Conservation (phyloP, 2,888 invertebrate genomes). For the Callyntrura sp. region DNA sequence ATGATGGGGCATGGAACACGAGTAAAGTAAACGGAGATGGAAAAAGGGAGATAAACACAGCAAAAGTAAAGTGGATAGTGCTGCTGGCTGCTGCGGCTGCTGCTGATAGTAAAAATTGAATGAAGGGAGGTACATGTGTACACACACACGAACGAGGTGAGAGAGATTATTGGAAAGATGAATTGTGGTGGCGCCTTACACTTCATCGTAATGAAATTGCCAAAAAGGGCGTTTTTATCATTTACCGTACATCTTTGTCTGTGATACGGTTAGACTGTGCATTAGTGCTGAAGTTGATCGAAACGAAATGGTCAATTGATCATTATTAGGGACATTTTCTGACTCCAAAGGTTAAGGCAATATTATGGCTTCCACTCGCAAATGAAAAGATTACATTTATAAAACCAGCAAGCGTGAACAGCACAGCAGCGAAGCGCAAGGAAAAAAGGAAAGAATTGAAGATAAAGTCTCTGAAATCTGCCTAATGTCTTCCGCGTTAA, state of each 20-base stretch:
- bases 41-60: conserved; percentile 16
- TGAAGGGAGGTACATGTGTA: not conserved
- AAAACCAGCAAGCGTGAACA: not conserved
- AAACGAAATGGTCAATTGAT: conserved; percentile 36
- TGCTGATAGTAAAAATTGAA: too few species aligned
- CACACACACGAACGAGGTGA: too few species aligned
- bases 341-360: conserved; percentile 32
- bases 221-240: conserved; percentile 42
- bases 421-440: too few species aligned
- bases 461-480: conserved; percentile 11
- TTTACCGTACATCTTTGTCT: not conserved
- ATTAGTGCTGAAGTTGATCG: not conserved
- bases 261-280: not conserved
- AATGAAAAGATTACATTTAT: not conserved
- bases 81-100: too few species aligned
- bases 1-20: too few species aligned
- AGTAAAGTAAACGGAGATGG: too few species aligned
- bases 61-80: too few species aligned
- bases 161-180: too few species aligned
- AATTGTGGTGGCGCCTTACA: not conserved
- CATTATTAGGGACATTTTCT: not conserved
- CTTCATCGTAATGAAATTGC: conserved; percentile 4
- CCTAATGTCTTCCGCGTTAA: conserved; percentile 28
- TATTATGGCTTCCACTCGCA: not conserved
- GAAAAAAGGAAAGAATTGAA: too few species aligned